These are phyloP conservation scores for Epizoanthus illoricatus DNA, from an alignment of 92 coral and sea anemone genomes.

Conservation along the genomic window DNA sequence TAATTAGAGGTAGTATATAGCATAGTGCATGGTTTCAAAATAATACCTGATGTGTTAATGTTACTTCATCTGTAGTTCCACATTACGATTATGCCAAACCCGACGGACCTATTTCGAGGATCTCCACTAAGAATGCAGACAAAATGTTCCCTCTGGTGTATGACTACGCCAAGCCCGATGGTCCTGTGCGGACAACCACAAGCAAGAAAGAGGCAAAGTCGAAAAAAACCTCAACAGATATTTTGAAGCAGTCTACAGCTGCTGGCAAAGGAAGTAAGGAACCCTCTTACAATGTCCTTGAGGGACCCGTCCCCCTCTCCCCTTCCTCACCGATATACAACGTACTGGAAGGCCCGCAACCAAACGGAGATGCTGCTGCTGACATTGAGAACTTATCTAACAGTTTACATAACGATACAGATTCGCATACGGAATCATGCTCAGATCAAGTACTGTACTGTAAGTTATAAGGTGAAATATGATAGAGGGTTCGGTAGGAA, in stretches of 20 bases:
- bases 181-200: not conserved
- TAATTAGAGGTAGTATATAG: too few species aligned
- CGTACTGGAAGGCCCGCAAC: not conserved
- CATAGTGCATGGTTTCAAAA: too few species aligned
- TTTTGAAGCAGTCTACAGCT: not conserved
- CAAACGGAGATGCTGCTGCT: not conserved
- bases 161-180: slow-evolving; percentile 11
- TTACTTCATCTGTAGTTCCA: too few species aligned
- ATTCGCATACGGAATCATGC: too few species aligned
- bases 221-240: not conserved
- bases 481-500: too few species aligned
- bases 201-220: not conserved
- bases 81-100: slow-evolving; percentile 2
- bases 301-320: not conserved
- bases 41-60: too few species aligned
- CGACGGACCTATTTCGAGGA: not conserved
- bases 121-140: not conserved
- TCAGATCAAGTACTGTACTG: too few species aligned
- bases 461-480: too few species aligned
- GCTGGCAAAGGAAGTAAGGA: not conserved
- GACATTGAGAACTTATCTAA: not conserved
- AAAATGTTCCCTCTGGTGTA: not conserved
- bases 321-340: not conserved
- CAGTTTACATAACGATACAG: too few species aligned
- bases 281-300: not conserved